Evolutionary conservation across 2,113 vertebrate genomes (phyloP).

Genomic region (Gambusia affinis): DNA sequence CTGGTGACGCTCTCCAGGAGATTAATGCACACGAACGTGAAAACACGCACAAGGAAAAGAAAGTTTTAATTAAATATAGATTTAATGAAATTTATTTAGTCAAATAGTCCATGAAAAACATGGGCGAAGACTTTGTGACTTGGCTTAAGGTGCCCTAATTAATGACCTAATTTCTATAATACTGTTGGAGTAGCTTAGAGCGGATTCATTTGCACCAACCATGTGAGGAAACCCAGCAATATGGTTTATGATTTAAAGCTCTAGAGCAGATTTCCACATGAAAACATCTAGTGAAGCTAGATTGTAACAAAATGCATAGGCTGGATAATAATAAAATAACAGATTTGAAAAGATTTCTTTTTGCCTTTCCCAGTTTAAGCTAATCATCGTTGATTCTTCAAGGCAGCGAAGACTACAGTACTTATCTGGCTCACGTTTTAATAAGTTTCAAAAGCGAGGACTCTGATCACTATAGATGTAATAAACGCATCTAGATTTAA

Average conservation of each 20-base stretch:
- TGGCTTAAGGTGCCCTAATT: neutral
- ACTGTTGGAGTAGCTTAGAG: neutral
- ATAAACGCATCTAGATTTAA: conserved; percentile 26
- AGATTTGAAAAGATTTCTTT: neutral
- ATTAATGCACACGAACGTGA: neutral
- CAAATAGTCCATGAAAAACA: neutral
- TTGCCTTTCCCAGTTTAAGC: neutral
- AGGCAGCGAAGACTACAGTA: neutral
- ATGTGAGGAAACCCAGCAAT: neutral
- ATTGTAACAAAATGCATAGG: no score
- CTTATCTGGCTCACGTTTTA: neutral
- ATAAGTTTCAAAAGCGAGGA: no score
- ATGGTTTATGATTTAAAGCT: neutral
- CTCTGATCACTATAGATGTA: conserved; percentile 3
- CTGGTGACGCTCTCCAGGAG: neutral
- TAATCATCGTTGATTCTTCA: no score
- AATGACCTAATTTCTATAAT: neutral
- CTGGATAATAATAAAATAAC: neutral
- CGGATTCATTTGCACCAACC: neutral
- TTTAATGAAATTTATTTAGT: neutral
- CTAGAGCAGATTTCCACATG: neutral
- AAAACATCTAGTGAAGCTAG: no score
- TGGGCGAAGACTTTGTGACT: neutral
- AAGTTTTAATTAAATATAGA: neutral
- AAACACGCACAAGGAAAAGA: neutral